phyloP scores from a whole-genome alignment of 2,113 vertebrate species.

The Psilopogon haemacephalus region DNA sequence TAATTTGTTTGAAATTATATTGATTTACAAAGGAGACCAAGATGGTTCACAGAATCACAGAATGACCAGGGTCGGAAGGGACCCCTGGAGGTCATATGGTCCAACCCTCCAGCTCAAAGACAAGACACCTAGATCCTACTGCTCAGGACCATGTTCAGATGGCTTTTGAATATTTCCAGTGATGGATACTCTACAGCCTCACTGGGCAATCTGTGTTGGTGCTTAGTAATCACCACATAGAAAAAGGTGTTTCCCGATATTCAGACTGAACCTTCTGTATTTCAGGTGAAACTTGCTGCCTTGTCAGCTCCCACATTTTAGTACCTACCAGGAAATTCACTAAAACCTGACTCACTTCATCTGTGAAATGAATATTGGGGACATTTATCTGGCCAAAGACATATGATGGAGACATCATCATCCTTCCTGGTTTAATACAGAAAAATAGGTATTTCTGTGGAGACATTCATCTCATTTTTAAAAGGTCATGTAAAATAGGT shows the following conservation, averaged over 20 bases:
- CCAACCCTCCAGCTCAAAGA: rapidly evolving
- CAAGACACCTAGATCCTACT: rapidly evolving
- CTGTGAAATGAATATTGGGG: background rate
- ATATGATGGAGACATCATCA: background rate
- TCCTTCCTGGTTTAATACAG: background rate
- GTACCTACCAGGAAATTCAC: background rate
- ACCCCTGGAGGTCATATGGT: background rate
- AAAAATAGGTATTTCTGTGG: background rate
- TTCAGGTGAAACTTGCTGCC: background rate
- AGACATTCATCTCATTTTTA: background rate
- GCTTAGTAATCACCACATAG: background rate
- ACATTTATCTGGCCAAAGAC: background rate
- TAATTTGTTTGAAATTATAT: background rate
- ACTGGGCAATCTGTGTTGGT: background rate
- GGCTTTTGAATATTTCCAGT: background rate
- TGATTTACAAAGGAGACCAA: background rate
- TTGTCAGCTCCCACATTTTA: background rate
- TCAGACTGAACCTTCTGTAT: background rate
- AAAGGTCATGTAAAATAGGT: background rate
- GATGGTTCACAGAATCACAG: background rate
- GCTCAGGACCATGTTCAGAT: background rate
- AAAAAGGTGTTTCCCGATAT: background rate
- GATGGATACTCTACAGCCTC: background rate
- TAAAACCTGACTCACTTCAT: background rate
- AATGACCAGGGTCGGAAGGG: background rate